Base-by-base conservation (phyloP, 1,140 invertebrate genomes). In the Drosophila orena region DNA sequence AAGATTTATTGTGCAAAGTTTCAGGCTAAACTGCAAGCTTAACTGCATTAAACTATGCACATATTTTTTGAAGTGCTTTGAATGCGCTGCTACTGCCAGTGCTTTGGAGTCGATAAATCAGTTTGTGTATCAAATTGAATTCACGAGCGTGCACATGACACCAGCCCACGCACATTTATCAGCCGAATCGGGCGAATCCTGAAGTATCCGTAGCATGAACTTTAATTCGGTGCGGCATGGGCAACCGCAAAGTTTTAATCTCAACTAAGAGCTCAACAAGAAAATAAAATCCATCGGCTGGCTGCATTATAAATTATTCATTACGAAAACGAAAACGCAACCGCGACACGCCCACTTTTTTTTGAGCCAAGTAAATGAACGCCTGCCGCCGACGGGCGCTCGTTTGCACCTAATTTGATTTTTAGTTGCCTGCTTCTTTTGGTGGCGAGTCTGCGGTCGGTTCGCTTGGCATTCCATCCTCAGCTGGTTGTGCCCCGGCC, bases 381-480 rank as follows among this genome's bases (percentile, higher is more conserved):
- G 56, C 40, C 54, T 55, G 42, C 22, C 50, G 38, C 83, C 84
- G 83, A 83, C 77, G 72, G 72, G 66, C 71, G 84, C 80, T 89
- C 84, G 85, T 89, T 89, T 89, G 84, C 84, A 89, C 84, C 84
- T 89, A 89, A 89, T 89, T 89, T 89, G 84, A 89, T 89, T 89
- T 89, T 89, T 89, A 89, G 85, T 80, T 83, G 72, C 50, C 50
- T 80, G 79, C 70, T 84, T 52, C 76, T 77, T 79, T 84, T 73
- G 61, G 52, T 65, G 34, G 62, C 59, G 44, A 43, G 38, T 38
- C 60, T 88, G 83, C 68, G 84, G 83, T 79, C 73, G 79, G 59
- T 43, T 57, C 65, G 58, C 57, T 38, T 68, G 62, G 79, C 71
- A 71, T 83, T 79, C 76, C 44, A 79, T 69, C 57, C 53, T 47